Percentiles rank a stretch among this genome's conserved stretches.
Evolutionary conservation across 2,888 invertebrate species (phyloP).

Genomic region (Stratiomys singularior): DNA sequence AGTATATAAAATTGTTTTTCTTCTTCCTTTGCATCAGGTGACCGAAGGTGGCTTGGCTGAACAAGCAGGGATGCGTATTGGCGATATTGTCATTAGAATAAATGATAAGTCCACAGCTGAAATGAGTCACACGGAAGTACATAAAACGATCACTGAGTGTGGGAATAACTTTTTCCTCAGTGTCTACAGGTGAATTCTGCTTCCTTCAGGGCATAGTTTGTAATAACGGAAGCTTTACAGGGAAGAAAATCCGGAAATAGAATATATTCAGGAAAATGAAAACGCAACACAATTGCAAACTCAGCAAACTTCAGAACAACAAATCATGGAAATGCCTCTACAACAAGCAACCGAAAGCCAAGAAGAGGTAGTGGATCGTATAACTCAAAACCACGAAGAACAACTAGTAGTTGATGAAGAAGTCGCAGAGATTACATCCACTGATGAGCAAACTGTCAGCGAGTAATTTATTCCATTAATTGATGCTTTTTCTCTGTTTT

Average conservation of each 20-base stretch:
- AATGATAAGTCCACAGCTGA: constrained; percentile 75
- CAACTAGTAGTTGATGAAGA: constrained; percentile 72
- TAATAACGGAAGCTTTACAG: neutral
- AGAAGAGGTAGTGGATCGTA: constrained; percentile 28
- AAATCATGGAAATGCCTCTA: neutral
- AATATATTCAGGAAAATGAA: neutral
- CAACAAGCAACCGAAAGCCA: neutral
- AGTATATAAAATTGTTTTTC: too few relatives aligned
- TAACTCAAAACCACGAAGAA: constrained; percentile 53
- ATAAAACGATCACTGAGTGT: constrained; percentile 76
- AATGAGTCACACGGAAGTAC: constrained; percentile 81
- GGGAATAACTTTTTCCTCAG: constrained; percentile 78
- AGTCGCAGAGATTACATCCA: constrained; percentile 75
- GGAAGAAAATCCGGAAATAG: constrained; percentile 26
- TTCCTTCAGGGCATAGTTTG: neutral
- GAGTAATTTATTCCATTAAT: too few relatives aligned
- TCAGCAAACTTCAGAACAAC: neutral
- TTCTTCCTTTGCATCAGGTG: constrained; percentile 71
- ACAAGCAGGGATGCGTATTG: constrained; percentile 80
- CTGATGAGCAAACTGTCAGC: constrained; percentile 76
- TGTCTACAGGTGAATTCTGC: constrained; percentile 58
- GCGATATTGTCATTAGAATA: constrained; percentile 85
- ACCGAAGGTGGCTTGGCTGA: constrained; percentile 84
- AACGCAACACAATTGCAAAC: neutral
- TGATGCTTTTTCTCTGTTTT: too few relatives aligned